These are phyloP conservation scores for Pseudochromis fuscus DNA, from an alignment of 2,797 vertebrate species.

Conservation along the genomic window DNA sequence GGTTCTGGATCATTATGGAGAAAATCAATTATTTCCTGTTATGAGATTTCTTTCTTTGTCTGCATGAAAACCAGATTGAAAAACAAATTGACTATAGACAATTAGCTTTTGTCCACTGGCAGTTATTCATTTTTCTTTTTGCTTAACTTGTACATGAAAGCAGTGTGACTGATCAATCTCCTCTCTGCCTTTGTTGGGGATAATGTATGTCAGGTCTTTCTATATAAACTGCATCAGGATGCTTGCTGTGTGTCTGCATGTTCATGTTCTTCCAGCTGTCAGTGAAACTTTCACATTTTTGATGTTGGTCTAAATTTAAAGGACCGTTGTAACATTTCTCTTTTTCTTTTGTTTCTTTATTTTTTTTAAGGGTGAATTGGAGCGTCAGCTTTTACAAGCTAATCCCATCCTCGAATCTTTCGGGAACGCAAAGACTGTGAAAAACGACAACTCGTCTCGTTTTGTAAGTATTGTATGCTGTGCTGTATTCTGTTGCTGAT, in stretches of 20 bases:
- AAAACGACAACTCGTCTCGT: slow-evolving; percentile 99
- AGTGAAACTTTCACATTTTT: slow-evolving; percentile 23
- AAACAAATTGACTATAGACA: no score
- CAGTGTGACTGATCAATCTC: neutral
- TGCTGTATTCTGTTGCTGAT: neutral
- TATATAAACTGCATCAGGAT: slow-evolving; percentile 28
- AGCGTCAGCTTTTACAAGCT: slow-evolving; percentile 97
- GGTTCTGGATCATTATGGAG: no score
- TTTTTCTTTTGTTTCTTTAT: neutral
- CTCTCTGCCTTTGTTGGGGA: neutral
- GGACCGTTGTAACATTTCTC: slow-evolving; percentile 24
- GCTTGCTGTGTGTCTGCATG: slow-evolving; percentile 62
- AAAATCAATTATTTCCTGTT: no score
- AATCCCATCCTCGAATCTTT: slow-evolving; percentile 99
- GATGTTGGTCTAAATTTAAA: slow-evolving; percentile 22
- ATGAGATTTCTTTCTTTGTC: no score
- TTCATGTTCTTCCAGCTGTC: slow-evolving; percentile 20
- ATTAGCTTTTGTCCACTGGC: neutral
- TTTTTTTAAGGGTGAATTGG: slow-evolving; percentile 91
- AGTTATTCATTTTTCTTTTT: neutral
- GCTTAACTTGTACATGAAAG: neutral
- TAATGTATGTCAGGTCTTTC: neutral
- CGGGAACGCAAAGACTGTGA: slow-evolving; percentile 99
- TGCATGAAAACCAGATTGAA: no score
- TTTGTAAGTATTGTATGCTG: slow-evolving; percentile 89